phyloP scores from a whole-genome alignment of 2,113 vertebrate species.

The Petaurus breviceps region DNA sequence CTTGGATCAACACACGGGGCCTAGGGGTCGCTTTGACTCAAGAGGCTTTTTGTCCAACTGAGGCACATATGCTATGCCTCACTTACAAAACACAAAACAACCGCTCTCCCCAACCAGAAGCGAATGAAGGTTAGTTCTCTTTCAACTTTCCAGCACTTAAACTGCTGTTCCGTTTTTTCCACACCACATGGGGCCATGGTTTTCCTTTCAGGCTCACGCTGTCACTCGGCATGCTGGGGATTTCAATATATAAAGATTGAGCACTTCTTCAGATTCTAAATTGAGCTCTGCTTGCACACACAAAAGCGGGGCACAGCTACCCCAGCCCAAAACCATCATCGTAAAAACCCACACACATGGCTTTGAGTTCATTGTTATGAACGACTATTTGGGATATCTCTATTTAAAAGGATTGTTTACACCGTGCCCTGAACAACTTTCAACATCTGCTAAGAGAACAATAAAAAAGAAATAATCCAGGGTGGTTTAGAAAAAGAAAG shows the following conservation, averaged over 20 bases:
- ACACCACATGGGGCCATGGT: conserved; percentile 84
- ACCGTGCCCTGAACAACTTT: conserved; percentile 73
- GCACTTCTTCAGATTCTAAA: conserved; percentile 78
- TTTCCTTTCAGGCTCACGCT: conserved; percentile 76
- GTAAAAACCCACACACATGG: background rate
- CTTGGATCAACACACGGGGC: conserved; percentile 75
- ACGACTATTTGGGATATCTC: conserved; percentile 54
- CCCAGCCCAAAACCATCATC: background rate
- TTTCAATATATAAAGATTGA: conserved; percentile 79
- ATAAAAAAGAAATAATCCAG: conserved; percentile 84
- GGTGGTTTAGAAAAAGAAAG: conserved; percentile 79
- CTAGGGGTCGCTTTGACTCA: conserved; percentile 68
- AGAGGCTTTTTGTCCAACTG: conserved; percentile 79
- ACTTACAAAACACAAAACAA: conserved; percentile 70
- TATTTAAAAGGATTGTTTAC: conserved; percentile 76
- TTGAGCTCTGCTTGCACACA: conserved; percentile 54
- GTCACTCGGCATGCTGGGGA: conserved; percentile 79
- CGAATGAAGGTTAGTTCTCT: conserved; percentile 70
- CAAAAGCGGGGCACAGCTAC: conserved; percentile 19
- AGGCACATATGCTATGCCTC: conserved; percentile 81
- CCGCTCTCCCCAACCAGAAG: conserved; percentile 71
- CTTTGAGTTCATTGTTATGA: conserved; percentile 42
- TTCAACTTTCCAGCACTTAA: conserved; percentile 77
- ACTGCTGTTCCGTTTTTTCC: conserved; percentile 83
- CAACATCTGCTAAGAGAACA: conserved; percentile 83